Evolutionary conservation across 2,888 invertebrate species (phyloP).

Genomic region (Amphipyra tragopoginis): DNA sequence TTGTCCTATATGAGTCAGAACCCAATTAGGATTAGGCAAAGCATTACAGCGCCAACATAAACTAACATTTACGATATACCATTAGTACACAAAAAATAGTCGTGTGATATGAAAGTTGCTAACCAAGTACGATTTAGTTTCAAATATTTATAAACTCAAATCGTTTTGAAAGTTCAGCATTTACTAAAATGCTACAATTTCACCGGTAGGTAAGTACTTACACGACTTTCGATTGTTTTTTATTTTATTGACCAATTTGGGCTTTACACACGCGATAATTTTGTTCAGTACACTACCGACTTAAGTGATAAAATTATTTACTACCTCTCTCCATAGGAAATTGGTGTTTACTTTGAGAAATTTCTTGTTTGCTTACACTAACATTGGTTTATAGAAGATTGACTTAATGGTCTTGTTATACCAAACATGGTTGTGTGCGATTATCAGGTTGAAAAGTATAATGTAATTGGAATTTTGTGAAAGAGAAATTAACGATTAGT

Average conservation of each 20-base stretch:
- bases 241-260: constrained; percentile 52
- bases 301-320: constrained; percentile 45
- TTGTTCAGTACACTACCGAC: constrained; percentile 29
- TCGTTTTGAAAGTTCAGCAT: constrained; percentile 44
- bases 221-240: constrained; percentile 67
- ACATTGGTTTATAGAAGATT: constrained; percentile 24
- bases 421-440: background rate
- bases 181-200: constrained; percentile 44
- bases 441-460: background rate
- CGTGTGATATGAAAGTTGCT: constrained; percentile 38
- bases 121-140: constrained; percentile 20
- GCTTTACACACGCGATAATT: constrained; percentile 58
- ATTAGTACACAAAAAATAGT: constrained; percentile 1
- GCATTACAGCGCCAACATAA: too few species aligned
- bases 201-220: constrained; percentile 43
- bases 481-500: too few species aligned
- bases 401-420: constrained; percentile 6
- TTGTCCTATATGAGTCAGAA: too few species aligned
- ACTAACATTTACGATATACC: too few species aligned
- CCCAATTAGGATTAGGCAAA: too few species aligned
- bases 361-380: constrained; percentile 19
- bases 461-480: too few species aligned
- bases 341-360: constrained; percentile 23
- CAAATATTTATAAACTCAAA: constrained; percentile 46
- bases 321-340: constrained; percentile 32